Percentiles rank a stretch among this genome's conserved stretches.
These are phyloP conservation scores for Thalassoma bifasciatum DNA, from an alignment of 2,113 vertebrate species.

Conservation along the genomic window DNA sequence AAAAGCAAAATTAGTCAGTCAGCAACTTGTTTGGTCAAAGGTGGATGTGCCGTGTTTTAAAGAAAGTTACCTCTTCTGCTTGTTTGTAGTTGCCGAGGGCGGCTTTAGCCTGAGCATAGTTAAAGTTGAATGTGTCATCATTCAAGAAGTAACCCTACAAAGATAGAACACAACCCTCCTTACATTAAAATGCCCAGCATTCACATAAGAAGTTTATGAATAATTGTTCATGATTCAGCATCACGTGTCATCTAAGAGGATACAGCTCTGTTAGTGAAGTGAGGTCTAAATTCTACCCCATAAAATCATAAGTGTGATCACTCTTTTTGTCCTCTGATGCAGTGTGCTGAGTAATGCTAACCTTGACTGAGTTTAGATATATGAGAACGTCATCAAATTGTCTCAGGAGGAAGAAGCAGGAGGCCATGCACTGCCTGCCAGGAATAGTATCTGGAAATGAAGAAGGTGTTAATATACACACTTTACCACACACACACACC, in stretches of 20 bases:
- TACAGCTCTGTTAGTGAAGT: too few relatives aligned
- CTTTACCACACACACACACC: background rate
- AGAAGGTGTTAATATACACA: conserved; percentile 11
- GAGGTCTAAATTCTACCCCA: too few relatives aligned
- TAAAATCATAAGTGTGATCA: too few relatives aligned
- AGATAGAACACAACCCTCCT: conserved; percentile 32
- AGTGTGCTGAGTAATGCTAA: conserved; percentile 58
- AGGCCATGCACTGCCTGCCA: conserved; percentile 97
- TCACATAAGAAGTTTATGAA: too few relatives aligned
- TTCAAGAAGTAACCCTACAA: conserved; percentile 96
- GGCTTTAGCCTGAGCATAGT: conserved; percentile 98
- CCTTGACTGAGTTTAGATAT: conserved; percentile 99
- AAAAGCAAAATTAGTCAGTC: background rate
- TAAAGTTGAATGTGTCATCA: conserved; percentile 97
- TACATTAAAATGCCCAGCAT: too few relatives aligned
- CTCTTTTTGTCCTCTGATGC: conserved; percentile 1
- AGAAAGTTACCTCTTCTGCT: conserved; percentile 89
- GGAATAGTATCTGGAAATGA: conserved; percentile 92
- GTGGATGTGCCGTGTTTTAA: background rate
- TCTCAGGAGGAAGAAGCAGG: conserved; percentile 94
- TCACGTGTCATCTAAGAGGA: too few relatives aligned
- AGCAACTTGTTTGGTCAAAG: background rate
- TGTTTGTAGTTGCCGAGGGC: conserved; percentile 92
- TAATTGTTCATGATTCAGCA: background rate
- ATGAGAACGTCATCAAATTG: conserved; percentile 96